Evolutionary conservation across 2,797 vertebrate species (phyloP).

Genomic region (Chiloscyllium punctatum): DNA sequence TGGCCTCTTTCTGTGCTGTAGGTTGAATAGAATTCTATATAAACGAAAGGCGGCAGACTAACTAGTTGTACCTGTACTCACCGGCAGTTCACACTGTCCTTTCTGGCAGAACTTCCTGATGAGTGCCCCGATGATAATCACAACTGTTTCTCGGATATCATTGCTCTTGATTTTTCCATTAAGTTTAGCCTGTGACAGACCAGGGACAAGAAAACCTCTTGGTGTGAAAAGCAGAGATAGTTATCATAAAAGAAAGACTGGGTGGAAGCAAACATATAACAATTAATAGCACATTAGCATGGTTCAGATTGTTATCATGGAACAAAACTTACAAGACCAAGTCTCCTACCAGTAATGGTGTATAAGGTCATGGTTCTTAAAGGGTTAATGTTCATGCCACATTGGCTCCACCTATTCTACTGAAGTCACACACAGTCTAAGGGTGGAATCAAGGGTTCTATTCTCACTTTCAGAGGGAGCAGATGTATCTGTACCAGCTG

Average conservation of each 20-base stretch:
- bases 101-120: slow-evolving; percentile 80
- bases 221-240: background rate
- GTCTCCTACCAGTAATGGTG: no score
- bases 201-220: slow-evolving; percentile 40
- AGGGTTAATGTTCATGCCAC: no score
- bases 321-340: background rate
- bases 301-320: no score
- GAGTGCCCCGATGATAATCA: slow-evolving; percentile 85
- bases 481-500: no score
- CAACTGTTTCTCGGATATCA: slow-evolving; percentile 85
- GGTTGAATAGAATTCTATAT: background rate
- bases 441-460: no score
- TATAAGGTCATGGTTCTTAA: no score
- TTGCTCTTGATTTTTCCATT: slow-evolving; percentile 72
- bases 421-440: no score
- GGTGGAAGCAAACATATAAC: background rate
- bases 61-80: slow-evolving; percentile 52
- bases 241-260: background rate
- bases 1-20: background rate
- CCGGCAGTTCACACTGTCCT: slow-evolving; percentile 75
- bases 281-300: background rate
- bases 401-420: no score
- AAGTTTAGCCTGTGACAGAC: slow-evolving; percentile 65
- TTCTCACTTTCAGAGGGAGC: no score
- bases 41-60: background rate